A percentile compares a stretch with the other conserved stretches of the same genome.
Conservation (phyloP, 2,888 invertebrate species). For the Archips xylosteana region DNA sequence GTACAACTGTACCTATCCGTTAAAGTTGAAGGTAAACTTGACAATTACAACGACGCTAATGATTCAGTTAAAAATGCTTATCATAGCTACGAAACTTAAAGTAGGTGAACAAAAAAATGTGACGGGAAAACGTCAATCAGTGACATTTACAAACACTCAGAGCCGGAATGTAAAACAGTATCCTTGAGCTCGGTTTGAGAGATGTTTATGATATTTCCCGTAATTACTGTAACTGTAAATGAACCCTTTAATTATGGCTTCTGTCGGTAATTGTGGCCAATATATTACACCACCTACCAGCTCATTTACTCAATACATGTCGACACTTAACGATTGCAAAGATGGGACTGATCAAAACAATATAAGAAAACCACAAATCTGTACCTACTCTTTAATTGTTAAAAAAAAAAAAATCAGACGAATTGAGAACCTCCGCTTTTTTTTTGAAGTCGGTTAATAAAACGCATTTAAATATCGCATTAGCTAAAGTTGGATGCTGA, state of each 20-base stretch:
- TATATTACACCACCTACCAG: conserved; percentile 46
- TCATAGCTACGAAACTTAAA: conserved; percentile 45
- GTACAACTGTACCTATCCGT: not conserved
- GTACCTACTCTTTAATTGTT: not conserved
- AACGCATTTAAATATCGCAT: not conserved
- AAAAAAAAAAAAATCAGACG: no score
- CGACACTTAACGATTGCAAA: conserved; percentile 23
- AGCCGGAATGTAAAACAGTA: conserved; percentile 60
- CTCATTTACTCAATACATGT: conserved; percentile 28
- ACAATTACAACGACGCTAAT: conserved; percentile 7
- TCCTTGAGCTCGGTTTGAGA: conserved; percentile 60
- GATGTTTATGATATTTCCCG: conserved; percentile 78
- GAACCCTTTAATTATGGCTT: conserved; percentile 60
- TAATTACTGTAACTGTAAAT: conserved; percentile 75
- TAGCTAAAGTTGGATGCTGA: not conserved
- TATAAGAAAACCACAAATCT: not conserved
- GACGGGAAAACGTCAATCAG: conserved; percentile 70
- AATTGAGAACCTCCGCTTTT: no score
- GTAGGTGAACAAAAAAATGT: conserved; percentile 58
- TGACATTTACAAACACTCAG: conserved; percentile 54
- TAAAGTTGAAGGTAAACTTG: conserved; percentile 6
- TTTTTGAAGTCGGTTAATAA: no score
- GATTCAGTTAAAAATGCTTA: conserved; percentile 8
- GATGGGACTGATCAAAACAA: conserved; percentile 15
- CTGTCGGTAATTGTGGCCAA: conserved; percentile 60